Evolutionary conservation across 2,797 vertebrate genomes (phyloP), one percentile per base, ranked within the genome.

Genomic region (Threskiornis aethiopicus): DNA sequence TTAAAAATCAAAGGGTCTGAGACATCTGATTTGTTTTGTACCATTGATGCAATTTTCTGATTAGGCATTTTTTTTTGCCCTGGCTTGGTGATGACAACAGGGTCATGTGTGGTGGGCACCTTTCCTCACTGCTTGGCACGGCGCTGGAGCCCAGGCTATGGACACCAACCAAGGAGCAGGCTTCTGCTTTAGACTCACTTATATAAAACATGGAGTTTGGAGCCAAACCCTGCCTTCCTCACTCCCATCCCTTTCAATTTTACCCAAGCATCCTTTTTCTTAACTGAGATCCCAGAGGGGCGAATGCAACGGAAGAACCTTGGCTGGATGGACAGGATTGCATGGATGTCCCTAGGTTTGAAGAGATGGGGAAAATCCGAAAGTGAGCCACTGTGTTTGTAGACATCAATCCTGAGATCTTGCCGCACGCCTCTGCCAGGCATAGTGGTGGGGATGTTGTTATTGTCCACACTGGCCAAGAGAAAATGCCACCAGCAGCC

Each of bases 401-500:
- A 21, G n/a, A 75, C 78, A 25, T 67, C 25, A 24, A 0, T 57
- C 31, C 41, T 2, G 7, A 51, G 55, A 7, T 42, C 41, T 71
- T 33, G 25, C 64, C 14, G 2, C 54, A 9, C 1, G 1, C 24
- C 35, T 87, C 41, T 65, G 25, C 28, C 6, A 6, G 24, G 13
- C 29, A 8, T 6, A n/a, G 52, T 0, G 0, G 9, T 33, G 9
- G 61, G 37, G 21, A 6, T 26, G 28, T n/a, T 69, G 16, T 19
- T 65, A 3, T 3, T 77, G 39, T 33, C 85, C 0, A 0, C 35
- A 31, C 47, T 75, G 78, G 44, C 31, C 58, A 33, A 29, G 49
- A 54, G 90, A 33, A 86, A 69, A 55, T 59, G 52, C 44, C 35
- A 55, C 47, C 39, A 61, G 49, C 44, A 71, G 3, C 66, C 26